Base-by-base conservation (phyloP, 1,140 invertebrate species). In the Caenorhabditis brenneri region DNA sequence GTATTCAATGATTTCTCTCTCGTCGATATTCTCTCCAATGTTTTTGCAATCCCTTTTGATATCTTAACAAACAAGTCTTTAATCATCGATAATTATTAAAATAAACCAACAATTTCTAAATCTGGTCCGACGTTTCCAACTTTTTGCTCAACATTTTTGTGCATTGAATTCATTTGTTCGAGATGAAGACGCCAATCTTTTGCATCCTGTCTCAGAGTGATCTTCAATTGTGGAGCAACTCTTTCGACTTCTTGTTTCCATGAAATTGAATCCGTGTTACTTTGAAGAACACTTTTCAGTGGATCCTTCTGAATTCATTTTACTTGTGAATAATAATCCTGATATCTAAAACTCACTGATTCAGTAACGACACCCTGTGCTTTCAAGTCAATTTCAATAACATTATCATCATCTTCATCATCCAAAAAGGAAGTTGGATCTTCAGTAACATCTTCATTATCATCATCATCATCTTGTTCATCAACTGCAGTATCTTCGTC, bases 241-340 rank as follows among this genome's bases (percentile, higher is more conserved):
- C 95, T 92, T 92, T 98, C 96, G 24, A 97, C 92, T 92, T 97
- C 96, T 39, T 96, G 90, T 89, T 95, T 94, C 95, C 95, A 95
- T 86, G 94, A 93, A 86, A 94, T 93, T 6, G 91, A 90, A 87
- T 93, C 92, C 16, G 92, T 92, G 15, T 91, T 93, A 1, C 91
- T 93, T 91, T 92, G 84, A 15, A 85, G 49, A 51, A 85, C 69
- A 24, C 49, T 78, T 74, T 85, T 55, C 4, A 81, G 55, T 0
- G 79, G 79, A 36, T 85, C 39, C 39, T 85, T 55, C 65, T 81
- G 78, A 33, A 65, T 33, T 0, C n/a, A 0, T 9, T 27, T 27
- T 0, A 0, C 5, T 2, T 27, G 0, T 12, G 2, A 9, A 55
- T 12, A 27, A 55, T 6, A 0, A 7, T n/a, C n/a, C n/a, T n/a